These are phyloP conservation scores for Epizoanthus stellaris DNA, from an alignment of 92 coral and sea anemone genomes.

Conservation along the genomic window DNA sequence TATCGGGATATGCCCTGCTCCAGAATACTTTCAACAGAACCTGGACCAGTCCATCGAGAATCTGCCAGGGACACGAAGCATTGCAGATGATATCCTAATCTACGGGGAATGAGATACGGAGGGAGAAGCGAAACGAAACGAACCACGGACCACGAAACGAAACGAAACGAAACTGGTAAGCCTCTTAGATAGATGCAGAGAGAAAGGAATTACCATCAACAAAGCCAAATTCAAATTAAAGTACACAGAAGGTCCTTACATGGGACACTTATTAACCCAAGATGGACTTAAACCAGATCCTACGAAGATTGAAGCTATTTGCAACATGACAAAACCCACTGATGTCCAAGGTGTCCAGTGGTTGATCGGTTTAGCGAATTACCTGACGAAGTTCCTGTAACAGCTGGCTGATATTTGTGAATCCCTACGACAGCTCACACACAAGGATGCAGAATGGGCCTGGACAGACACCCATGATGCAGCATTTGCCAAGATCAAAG, in stretches of 20 bases:
- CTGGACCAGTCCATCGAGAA: constrained; percentile 51
- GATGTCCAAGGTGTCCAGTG: too few species aligned
- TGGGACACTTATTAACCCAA: constrained; percentile 17
- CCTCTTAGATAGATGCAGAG: constrained; percentile 52
- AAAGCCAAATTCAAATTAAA: too few species aligned
- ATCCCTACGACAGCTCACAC: too few species aligned
- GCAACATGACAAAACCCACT: too few species aligned
- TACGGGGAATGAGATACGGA: constrained; percentile 48
- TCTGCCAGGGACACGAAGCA: constrained; percentile 39
- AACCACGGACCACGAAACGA: constrained; percentile 21
- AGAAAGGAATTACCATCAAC: constrained; percentile 43
- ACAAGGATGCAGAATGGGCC: too few species aligned
- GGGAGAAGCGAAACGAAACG: constrained; percentile 23
- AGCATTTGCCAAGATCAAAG: too few species aligned
- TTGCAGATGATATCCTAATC: constrained; percentile 62
- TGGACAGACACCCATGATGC: too few species aligned
- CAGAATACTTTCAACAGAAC: constrained; percentile 47
- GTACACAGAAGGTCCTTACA: constrained; percentile 15
- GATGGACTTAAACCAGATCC: too few species aligned
- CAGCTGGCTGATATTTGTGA: too few species aligned
- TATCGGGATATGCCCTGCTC: constrained; percentile 46
- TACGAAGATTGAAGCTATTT: too few species aligned
- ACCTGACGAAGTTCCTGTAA: constrained; percentile 41
- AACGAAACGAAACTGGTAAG: constrained; percentile 38
- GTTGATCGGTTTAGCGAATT: constrained; percentile 23